Conservation (phyloP, 2,113 vertebrate genomes). For the Cottus gobio region DNA sequence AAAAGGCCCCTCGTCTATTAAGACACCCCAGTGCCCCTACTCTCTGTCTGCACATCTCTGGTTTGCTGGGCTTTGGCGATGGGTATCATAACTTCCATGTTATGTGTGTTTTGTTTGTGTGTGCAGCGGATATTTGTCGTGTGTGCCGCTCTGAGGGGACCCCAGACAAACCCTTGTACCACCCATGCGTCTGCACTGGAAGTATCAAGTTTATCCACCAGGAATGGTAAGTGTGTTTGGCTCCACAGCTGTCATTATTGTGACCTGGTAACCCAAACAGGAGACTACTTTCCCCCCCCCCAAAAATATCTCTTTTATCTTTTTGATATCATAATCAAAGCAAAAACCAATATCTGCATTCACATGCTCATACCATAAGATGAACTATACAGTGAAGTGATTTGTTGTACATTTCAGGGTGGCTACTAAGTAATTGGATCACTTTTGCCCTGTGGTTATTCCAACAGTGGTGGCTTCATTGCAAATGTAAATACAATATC, state of each 20-base stretch:
- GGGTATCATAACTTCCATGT: constrained; percentile 3
- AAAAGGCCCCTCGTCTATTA: background rate
- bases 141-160: constrained; percentile 99
- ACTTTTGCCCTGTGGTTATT: background rate
- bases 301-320: background rate
- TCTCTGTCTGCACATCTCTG: background rate
- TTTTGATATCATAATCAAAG: constrained; percentile 4
- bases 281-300: background rate
- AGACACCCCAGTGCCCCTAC: background rate
- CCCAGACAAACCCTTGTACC: constrained; percentile 96
- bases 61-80: background rate
- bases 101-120: constrained; percentile 24
- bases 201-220: constrained; percentile 99
- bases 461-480: background rate
- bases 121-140: constrained; percentile 93
- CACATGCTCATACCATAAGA: background rate
- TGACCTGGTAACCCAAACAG: background rate
- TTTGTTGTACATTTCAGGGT: background rate
- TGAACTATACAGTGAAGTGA: constrained; percentile 8
- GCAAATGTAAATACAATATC: background rate
- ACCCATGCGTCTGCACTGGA: constrained; percentile 98
- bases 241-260: background rate
- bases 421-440: background rate
- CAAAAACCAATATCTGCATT: constrained; percentile 8
- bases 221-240: constrained; percentile 90